A percentile compares a stretch with the other conserved stretches of the same genome.
Evolutionary conservation across 2,888 invertebrate species (phyloP).

Genomic region (Beris morrisii): DNA sequence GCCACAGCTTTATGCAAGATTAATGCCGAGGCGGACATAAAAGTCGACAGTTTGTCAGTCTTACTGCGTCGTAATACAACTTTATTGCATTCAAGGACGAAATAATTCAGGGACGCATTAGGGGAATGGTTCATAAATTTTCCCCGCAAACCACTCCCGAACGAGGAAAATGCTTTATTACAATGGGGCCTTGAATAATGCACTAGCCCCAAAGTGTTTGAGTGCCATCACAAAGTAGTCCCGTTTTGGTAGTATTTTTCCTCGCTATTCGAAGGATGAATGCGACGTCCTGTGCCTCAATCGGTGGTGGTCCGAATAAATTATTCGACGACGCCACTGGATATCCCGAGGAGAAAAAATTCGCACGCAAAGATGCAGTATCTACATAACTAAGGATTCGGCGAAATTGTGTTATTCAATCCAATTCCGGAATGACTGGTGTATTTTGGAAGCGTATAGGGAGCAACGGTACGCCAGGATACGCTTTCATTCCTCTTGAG

Average conservation of each 20-base stretch:
- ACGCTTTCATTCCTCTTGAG: conserved; percentile 15
- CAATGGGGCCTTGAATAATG: conserved; percentile 44
- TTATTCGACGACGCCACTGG: conserved; percentile 6
- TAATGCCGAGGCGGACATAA: conserved; percentile 37
- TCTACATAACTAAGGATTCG: conserved; percentile 5
- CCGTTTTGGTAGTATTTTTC: not conserved
- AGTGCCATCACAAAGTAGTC: conserved; percentile 37
- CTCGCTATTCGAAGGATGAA: not conserved
- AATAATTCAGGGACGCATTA: conserved; percentile 40
- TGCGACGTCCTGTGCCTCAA: not conserved
- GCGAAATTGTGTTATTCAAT: conserved; percentile 27
- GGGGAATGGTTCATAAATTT: conserved; percentile 40
- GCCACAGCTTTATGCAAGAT: conserved; percentile 38
- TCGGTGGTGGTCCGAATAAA: conserved; percentile 18
- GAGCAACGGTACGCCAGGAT: not conserved
- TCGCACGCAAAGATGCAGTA: conserved; percentile 26
- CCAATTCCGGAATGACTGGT: conserved; percentile 18
- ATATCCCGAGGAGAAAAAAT: conserved; percentile 5
- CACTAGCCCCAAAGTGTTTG: conserved; percentile 43
- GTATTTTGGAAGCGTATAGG: not conserved
- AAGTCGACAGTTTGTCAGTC: conserved; percentile 39
- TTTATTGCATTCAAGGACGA: conserved; percentile 40
- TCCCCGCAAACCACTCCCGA: conserved; percentile 35
- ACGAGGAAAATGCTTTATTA: conserved; percentile 44
- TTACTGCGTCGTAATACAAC: conserved; percentile 38